Base-by-base conservation (phyloP, 2,113 vertebrate genomes). In the Brienomyrus longianalis region DNA sequence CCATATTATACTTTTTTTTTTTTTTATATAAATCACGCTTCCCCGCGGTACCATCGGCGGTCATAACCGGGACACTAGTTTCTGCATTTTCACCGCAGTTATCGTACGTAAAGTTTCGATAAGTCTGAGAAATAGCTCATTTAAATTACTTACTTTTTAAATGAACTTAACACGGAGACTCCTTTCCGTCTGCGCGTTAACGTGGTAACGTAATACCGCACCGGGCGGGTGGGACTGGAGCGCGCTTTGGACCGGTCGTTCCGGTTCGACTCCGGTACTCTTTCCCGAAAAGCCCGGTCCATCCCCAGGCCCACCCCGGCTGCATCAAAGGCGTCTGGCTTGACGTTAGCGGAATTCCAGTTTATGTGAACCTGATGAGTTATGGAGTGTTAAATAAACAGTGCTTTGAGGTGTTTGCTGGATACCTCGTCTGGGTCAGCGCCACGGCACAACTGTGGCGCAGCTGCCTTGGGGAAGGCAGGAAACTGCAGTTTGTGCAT, bases 331-430 rank as follows among this genome's bases (percentile, higher is more conserved):
- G 48, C 85, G 48, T 39, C 27, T 87, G 85, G 31, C 45, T 87
- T 31, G 85, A 87, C n/a, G 85, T 54, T 87, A 35, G 85, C 51
- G 15, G 85, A 54, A 87, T 35, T 54, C 85, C 51, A 87, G 85
- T 87, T 87, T 87, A 87, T 87, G 48, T 87, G 50, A 87, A 87
- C 85, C 48, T 35, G 50, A 87, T 87, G 85, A 87, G 85, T 87
- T 87, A 87, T 87, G 31, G 85, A 35, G 85, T 87, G 85, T 87
- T 87, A 87, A 87, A 54, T 87, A 87, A 87, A 87, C 85, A 87
- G 85, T 48, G 50, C 51, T 87, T 87, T 52, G 85, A 87, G 85
- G 85, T 87, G 85, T 87, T 87, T 52, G 85, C 85, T 35, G 85
- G 48, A 87, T 54, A 87, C 85, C 85, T 87, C 51, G 35, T 54